These are phyloP conservation scores for Hyposmocoma kahamanoa DNA, from an alignment of 1,140 invertebrate species.

Conservation along the genomic window DNA sequence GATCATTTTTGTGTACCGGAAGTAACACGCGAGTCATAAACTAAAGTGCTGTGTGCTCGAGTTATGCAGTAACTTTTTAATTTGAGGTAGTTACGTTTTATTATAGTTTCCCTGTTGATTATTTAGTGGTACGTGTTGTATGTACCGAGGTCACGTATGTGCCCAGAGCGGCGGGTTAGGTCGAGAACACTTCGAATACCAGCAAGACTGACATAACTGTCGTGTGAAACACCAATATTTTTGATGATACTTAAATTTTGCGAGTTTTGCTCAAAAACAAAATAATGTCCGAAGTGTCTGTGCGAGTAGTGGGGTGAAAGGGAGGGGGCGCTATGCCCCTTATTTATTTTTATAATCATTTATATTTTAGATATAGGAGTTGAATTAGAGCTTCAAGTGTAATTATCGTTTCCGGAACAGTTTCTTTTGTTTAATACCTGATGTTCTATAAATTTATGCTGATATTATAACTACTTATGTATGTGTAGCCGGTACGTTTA, in stretches of 20 bases:
- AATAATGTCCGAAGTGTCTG: conserved; percentile 32
- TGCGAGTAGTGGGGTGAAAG: conserved; percentile 22
- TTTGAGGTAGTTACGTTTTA: conserved; percentile 31
- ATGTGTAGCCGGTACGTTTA: conserved; percentile 7
- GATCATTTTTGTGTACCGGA: conserved; percentile 36
- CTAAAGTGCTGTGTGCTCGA: conserved; percentile 27
- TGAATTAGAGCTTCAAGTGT: conserved; percentile 45
- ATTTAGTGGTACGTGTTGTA: conserved; percentile 24
- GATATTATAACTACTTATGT: conserved; percentile 26
- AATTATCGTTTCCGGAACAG: conserved; percentile 29
- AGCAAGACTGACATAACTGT: not conserved
- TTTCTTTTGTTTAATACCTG: conserved; percentile 15
- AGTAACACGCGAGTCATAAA: conserved; percentile 27
- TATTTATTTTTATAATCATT: conserved; percentile 72
- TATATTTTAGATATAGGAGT: conserved; percentile 63
- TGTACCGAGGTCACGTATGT: conserved; percentile 7
- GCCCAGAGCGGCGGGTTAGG: not conserved
- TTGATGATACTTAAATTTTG: conserved; percentile 30
- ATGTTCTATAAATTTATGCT: conserved; percentile 21
- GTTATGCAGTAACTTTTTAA: conserved; percentile 22
- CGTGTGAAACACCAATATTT: conserved; percentile 34
- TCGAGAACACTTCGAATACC: not conserved
- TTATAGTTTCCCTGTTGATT: conserved; percentile 39
- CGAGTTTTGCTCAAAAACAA: conserved; percentile 46
- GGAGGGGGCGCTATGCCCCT: conserved; percentile 43